Evolutionary conservation across 2,113 vertebrate species (phyloP), one percentile per base, ranked within the genome.

Genomic region (Pachycephala philippinensis): DNA sequence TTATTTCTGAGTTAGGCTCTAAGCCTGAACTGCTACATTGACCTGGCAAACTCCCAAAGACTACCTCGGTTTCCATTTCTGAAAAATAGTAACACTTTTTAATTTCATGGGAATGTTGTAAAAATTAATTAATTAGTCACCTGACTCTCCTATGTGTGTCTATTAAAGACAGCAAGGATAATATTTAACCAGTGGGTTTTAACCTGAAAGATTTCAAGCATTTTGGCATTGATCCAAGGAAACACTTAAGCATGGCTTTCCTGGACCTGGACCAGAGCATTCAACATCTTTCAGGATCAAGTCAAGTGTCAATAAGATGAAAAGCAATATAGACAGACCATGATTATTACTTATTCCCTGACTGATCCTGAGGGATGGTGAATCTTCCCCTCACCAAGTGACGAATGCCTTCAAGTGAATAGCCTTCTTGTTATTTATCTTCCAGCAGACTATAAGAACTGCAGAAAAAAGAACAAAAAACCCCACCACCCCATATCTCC

Each of bases 241-340:
- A 90, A 87, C 85, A 95, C 85, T 94, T 90, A 91, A 93, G 74
- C 30, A 71, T 44, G 47, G 42, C 47, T 72, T 91, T 94, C 52
- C 66, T 95, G 95, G 92, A 91, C 40, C 30, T 59, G 24, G 68
- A 93, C 63, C 82, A 96, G 60, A 77, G 64, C 15, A 83, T 85
- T 95, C 71, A 96, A 44, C 85, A 93, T 93, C 79, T 75, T 91
- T 88, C 85, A 95, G 79, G 82, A 96, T 90, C 47, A 77, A 94
- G 79, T 57, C 82, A 88, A 84, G 60, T 60, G 52, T 87, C 27
- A 11, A 28, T 77, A 86, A 83, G 71, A 90, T n/a, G 20, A 93
- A 83, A 93, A 90, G 42, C 37, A 88, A 77, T 66, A 77, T 2
- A 80, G 87, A 94, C 16, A 86, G 40, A 65, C 30, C 35, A n/a